Percentiles rank a stretch among this genome's conserved stretches.
Conservation (phyloP, 2,888 invertebrate species). For the Stegana nigrithorax region DNA sequence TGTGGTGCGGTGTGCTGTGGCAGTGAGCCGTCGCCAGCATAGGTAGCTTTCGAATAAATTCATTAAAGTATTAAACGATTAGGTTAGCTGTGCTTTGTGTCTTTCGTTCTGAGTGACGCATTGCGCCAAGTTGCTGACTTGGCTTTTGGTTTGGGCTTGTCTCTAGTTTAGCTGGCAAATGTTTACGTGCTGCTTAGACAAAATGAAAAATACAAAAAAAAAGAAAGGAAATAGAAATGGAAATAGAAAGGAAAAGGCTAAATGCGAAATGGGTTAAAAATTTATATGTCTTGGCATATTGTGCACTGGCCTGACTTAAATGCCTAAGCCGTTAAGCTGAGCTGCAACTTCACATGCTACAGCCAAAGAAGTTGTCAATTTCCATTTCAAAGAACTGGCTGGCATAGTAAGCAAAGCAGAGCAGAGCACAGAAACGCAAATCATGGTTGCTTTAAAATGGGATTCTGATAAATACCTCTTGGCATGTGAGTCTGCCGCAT, state of each 20-base stretch:
- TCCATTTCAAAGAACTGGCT: background rate
- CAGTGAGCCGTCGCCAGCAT: background rate
- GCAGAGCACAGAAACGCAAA: background rate
- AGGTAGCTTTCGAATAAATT: background rate
- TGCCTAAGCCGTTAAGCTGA: too few relatives aligned
- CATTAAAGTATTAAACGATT: conserved; percentile 12
- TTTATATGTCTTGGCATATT: too few relatives aligned
- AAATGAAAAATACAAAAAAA: too few relatives aligned
- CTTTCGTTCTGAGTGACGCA: background rate
- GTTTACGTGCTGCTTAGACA: background rate
- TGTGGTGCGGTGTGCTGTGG: background rate
- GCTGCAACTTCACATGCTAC: background rate
- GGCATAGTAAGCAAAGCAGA: background rate
- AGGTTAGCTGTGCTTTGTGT: background rate
- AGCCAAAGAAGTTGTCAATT: background rate
- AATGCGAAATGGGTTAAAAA: background rate
- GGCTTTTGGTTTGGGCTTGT: background rate
- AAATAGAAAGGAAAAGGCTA: background rate
- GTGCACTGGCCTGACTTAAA: background rate
- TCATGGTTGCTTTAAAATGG: too few relatives aligned
- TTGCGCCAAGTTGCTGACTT: background rate
- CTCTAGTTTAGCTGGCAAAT: background rate
- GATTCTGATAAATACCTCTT: too few relatives aligned
- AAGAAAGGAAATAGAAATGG: too few relatives aligned
- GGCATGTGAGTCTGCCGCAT: background rate